phyloP scores from a whole-genome alignment of 2,113 vertebrate genomes.

The Calonectris borealis region DNA sequence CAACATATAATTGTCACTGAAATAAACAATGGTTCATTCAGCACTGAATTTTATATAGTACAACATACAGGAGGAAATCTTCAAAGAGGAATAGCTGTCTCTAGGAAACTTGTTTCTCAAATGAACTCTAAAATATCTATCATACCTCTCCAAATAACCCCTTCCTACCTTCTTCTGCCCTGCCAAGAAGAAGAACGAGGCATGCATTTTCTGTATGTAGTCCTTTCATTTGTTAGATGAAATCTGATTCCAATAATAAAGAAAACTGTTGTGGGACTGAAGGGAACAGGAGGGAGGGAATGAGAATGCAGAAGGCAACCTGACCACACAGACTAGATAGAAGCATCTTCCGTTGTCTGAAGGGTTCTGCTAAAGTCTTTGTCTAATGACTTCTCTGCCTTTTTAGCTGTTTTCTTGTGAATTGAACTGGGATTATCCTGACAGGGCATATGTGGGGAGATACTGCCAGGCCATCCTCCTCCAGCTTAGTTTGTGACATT shows the following conservation, averaged over 20 bases:
- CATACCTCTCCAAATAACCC: neutral
- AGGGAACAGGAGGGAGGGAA: neutral
- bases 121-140: neutral
- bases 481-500: neutral
- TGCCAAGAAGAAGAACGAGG: neutral
- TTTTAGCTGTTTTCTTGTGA: neutral
- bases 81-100: neutral
- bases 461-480: neutral
- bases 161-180: neutral
- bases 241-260: neutral
- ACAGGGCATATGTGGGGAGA: neutral
- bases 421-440: neutral
- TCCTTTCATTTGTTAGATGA: neutral
- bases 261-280: neutral
- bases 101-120: neutral
- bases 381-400: neutral
- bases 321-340: neutral
- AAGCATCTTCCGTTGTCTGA: neutral
- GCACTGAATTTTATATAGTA: neutral
- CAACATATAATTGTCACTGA: neutral
- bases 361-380: neutral
- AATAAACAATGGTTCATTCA: neutral
- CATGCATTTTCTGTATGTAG: neutral
- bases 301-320: neutral
- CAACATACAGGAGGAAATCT: neutral